Base-by-base conservation (phyloP, 2,888 invertebrate species). In the Pyrgus malvae region DNA sequence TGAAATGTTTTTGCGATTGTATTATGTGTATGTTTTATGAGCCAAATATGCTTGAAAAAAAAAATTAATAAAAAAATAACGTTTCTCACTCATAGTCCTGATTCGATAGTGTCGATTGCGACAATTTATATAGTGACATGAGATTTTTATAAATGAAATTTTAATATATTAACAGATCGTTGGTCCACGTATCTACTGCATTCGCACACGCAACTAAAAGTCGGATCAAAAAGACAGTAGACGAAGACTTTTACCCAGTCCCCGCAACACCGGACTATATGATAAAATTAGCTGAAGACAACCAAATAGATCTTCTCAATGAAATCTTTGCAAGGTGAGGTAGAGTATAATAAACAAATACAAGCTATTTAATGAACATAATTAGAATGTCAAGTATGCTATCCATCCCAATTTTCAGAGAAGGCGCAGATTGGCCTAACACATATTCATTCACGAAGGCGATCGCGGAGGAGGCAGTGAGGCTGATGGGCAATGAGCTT, bases 371-470 rank as follows among this genome's bases (percentile, higher is more conserved):
- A n/a, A n/a, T n/a, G n/a, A n/a, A n/a, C n/a, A n/a, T n/a, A n/a
- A n/a, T n/a, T n/a, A n/a, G n/a, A n/a, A n/a, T n/a, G n/a, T n/a
- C n/a, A n/a, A n/a, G n/a, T n/a, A n/a, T n/a, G n/a, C n/a, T n/a
- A n/a, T n/a, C n/a, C n/a, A n/a, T n/a, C n/a, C n/a, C n/a, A n/a
- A n/a, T n/a, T n/a, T 8, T 4, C 11, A 40, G 40, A 6, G n/a
- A 11, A 4, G 21, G 12, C 5, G 9, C 27, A 1, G 42, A 44
- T 1, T 44, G 42, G 42, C 42, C 42, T 7, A 44, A 44, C 11
- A 44, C 42, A 9, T 44, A 44, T 14, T 17, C 42, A n/a, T 44
- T 44, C 17, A 44, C 29, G 14, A 44, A 44, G 17, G 42, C 42
- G 1, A 17, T 44, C 2, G 42, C 17, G 3, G 42, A 44, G 29